phyloP scores from a whole-genome alignment of 2,113 vertebrate genomes.

The Erythrocercus mccallii region DNA sequence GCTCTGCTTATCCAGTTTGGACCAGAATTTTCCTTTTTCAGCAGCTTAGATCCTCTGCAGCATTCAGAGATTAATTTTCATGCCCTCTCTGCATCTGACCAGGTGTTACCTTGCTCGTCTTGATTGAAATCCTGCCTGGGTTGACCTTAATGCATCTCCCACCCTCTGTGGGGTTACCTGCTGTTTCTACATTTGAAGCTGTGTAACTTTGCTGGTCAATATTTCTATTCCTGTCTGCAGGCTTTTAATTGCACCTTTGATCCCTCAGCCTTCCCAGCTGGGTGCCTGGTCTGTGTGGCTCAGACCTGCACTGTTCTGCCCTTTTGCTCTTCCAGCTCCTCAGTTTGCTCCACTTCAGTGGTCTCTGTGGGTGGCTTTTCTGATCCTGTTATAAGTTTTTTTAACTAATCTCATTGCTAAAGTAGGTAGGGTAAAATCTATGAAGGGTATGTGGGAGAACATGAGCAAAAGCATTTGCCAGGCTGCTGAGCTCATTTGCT shows the following conservation, averaged over 20 bases:
- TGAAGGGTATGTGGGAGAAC: neutral
- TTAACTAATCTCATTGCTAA: neutral
- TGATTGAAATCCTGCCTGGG: neutral
- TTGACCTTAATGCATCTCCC: neutral
- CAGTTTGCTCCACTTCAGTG: neutral
- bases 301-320: neutral
- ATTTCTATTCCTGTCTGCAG: neutral
- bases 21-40: neutral
- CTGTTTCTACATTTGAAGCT: neutral
- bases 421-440: neutral
- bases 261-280: neutral
- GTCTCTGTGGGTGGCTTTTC: neutral
- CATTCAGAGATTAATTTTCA: neutral
- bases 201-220: neutral
- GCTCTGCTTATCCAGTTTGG: neutral
- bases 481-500: neutral
- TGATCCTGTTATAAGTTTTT: neutral
- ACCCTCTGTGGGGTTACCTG: neutral
- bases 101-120: neutral
- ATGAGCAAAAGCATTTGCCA: neutral
- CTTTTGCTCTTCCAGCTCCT: neutral
- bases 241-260: slow-evolving; percentile 1
- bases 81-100: neutral
- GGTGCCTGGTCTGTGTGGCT: neutral
- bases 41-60: neutral